Percentiles rank a stretch among this genome's conserved stretches.
phyloP scores from a whole-genome alignment of 2,113 vertebrate species.

The Xenopus laevis region DNA sequence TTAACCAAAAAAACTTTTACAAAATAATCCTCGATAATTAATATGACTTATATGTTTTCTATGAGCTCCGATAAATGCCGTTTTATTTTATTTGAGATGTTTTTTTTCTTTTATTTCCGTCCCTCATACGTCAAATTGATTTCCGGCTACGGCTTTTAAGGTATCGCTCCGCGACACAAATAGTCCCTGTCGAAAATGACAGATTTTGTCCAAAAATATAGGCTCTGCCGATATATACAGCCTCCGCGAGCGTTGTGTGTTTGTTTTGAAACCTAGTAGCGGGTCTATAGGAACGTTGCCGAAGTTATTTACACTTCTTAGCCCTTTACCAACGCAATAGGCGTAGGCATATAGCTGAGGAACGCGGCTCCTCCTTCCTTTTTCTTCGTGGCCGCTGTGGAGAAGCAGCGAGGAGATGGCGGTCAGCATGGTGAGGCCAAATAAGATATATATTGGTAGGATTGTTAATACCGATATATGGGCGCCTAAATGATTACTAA shows the following conservation, averaged over 20 bases:
- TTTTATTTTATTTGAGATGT: too few relatives aligned
- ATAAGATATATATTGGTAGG: rapidly evolving
- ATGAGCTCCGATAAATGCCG: background rate
- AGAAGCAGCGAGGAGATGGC: conserved; percentile 65
- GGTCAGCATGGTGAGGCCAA: conserved; percentile 65
- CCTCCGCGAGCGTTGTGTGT: background rate
- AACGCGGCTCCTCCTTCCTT: conserved; percentile 62
- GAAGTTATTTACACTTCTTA: background rate
- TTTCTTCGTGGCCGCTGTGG: conserved; percentile 75
- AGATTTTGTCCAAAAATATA: background rate
- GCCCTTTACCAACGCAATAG: background rate
- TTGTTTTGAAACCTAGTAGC: background rate
- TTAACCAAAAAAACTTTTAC: too few relatives aligned
- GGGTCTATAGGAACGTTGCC: background rate
- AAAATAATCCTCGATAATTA: background rate
- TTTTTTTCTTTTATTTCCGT: too few relatives aligned
- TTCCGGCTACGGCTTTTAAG: rapidly evolving
- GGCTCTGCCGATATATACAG: background rate
- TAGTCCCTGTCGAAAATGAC: background rate
- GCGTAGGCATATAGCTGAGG: conserved; percentile 52
- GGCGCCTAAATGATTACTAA: too few relatives aligned
- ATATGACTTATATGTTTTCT: too few relatives aligned
- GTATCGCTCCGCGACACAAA: conserved; percentile 53
- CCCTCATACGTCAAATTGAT: background rate
- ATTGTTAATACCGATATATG: too few relatives aligned